Conservation (phyloP, 2,797 vertebrate genomes). For the Phoebastria nigripes region DNA sequence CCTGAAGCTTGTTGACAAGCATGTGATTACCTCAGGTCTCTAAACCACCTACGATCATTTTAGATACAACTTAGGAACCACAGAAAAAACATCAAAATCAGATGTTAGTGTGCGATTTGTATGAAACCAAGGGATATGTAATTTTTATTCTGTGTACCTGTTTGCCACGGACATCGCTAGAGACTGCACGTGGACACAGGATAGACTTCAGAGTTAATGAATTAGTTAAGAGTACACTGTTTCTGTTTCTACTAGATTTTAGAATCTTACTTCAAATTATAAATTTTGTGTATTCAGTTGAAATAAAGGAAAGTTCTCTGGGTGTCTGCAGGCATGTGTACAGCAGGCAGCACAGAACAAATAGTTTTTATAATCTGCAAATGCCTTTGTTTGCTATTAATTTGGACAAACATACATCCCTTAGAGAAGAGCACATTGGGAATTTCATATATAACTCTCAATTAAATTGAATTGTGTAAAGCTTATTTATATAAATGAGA, state of each 20-base stretch:
- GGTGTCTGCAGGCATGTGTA: neutral
- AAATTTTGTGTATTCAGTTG: neutral
- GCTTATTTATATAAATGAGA: slow-evolving; percentile 63
- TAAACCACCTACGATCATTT: neutral
- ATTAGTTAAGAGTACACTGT: neutral
- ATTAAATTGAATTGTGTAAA: slow-evolving; percentile 47
- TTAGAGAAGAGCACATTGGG: slow-evolving; percentile 13
- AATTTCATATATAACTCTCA: slow-evolving; percentile 43
- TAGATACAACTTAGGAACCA: neutral
- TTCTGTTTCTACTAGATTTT: neutral
- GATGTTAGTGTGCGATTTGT: neutral
- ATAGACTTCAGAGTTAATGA: neutral
- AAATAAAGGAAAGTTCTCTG: neutral
- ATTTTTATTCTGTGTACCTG: neutral
- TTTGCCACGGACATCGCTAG: neutral
- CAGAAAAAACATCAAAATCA: neutral
- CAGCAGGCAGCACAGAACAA: neutral
- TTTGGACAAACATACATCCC: slow-evolving; percentile 31
- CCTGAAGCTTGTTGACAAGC: neutral
- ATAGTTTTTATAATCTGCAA: neutral
- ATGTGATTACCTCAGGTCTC: neutral
- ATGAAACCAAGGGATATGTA: rapidly evolving
- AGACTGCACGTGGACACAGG: neutral
- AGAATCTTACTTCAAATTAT: neutral
- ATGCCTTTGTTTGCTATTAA: slow-evolving; percentile 35